Conservation (phyloP, 1,140 invertebrate genomes). For the Ridgeia piscesae region DNA sequence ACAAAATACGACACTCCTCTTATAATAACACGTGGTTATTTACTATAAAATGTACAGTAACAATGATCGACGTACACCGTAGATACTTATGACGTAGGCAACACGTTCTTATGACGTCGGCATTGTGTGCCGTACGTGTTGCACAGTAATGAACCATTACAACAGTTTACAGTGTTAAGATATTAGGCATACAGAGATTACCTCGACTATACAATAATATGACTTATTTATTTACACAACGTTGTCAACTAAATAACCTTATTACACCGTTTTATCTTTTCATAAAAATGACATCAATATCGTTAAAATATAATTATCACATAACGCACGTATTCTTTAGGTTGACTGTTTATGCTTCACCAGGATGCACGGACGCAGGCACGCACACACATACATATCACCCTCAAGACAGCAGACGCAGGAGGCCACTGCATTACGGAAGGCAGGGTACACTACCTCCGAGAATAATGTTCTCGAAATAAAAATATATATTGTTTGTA, state of each 20-base stretch:
- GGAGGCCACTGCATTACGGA: no score
- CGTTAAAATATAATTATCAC: not conserved
- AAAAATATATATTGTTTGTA: no score
- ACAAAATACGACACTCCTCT: no score
- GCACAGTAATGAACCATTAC: not conserved
- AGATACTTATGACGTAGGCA: not conserved
- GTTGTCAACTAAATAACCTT: not conserved
- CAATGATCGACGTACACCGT: not conserved
- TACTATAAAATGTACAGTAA: not conserved
- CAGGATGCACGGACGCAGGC: no score
- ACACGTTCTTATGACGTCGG: not conserved
- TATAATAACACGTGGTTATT: not conserved
- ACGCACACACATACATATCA: no score
- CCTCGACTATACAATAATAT: not conserved
- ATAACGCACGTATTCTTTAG: not conserved
- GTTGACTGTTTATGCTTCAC: no score
- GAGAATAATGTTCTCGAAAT: no score
- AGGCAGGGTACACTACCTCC: no score
- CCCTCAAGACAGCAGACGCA: no score
- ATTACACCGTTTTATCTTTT: not conserved
- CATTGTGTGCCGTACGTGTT: not conserved
- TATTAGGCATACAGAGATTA: not conserved
- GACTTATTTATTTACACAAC: not conserved
- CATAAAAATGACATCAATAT: not conserved
- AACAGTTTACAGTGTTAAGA: not conserved